Conservation (phyloP, 2,113 vertebrate species). For the Cyanoliseus patagonus region DNA sequence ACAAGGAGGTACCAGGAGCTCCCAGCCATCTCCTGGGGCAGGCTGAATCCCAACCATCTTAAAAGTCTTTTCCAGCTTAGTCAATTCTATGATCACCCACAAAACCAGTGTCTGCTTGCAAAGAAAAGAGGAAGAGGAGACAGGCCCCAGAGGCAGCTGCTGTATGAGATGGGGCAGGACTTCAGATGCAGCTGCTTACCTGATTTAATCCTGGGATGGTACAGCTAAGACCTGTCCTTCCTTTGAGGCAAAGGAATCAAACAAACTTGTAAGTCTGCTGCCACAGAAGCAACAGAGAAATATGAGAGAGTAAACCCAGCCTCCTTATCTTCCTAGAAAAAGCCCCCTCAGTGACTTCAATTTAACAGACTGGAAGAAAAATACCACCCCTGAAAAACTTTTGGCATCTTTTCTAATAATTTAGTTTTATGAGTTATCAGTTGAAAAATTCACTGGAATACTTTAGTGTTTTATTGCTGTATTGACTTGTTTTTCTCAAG, state of each 20-base stretch:
- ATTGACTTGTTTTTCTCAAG: slow-evolving; percentile 65
- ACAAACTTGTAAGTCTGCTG: not conserved
- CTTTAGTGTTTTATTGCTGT: slow-evolving; percentile 53
- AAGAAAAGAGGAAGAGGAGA: not conserved
- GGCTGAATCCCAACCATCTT: not conserved
- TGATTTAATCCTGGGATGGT: not conserved
- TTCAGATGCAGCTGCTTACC: not conserved
- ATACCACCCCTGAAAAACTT: not conserved
- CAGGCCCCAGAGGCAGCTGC: not conserved
- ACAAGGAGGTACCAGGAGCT: not conserved
- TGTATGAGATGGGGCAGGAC: not conserved
- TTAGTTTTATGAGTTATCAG: slow-evolving; percentile 40
- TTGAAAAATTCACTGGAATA: slow-evolving; percentile 58
- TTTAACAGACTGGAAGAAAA: slow-evolving; percentile 51
- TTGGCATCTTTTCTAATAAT: slow-evolving; percentile 38
- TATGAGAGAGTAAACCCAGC: not conserved
- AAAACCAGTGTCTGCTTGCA: not conserved
- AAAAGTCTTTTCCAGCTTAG: not conserved
- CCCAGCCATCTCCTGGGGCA: not conserved
- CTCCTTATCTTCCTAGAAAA: slow-evolving; percentile 9
- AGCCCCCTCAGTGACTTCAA: not conserved
- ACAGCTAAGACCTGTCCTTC: not conserved
- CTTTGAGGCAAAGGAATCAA: not conserved
- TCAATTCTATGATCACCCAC: not conserved
- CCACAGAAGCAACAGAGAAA: not conserved